Evolutionary conservation across 2,888 invertebrate species (phyloP).

Genomic region (Heliconius hortense): DNA sequence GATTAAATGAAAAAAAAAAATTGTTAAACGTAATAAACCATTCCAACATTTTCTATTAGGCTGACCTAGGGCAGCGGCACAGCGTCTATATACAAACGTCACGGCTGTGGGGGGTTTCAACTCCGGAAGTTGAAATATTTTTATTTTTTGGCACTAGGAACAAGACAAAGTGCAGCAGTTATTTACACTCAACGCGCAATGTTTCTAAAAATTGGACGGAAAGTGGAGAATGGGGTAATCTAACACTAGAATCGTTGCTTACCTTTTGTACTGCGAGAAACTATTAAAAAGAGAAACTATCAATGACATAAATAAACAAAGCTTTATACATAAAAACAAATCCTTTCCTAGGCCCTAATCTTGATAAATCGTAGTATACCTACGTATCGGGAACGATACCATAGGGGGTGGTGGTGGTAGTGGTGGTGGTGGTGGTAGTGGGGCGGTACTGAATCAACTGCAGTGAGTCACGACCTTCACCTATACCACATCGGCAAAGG

Average conservation of each 20-base stretch:
- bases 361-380: background rate
- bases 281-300: background rate
- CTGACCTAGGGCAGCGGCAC: no score
- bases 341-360: background rate
- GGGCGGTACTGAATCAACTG: slow-evolving; percentile 30
- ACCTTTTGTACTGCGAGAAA: background rate
- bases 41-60: no score
- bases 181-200: background rate
- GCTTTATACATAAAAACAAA: background rate
- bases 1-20: no score
- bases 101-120: background rate
- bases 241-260: background rate
- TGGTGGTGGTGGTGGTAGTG: background rate
- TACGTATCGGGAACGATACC: background rate
- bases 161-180: background rate
- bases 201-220: background rate
- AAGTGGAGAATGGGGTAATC: background rate
- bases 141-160: background rate
- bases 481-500: slow-evolving; percentile 28
- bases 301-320: background rate
- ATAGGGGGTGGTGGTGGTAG: background rate
- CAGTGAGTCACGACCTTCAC: slow-evolving; percentile 35
- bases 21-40: no score
- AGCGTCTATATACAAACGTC: background rate
- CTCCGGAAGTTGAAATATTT: background rate